A percentile compares a stretch with the other conserved stretches of the same genome.
Evolutionary conservation across 2,797 vertebrate genomes (phyloP).

Genomic region (Chelidonichthys spinosus): DNA sequence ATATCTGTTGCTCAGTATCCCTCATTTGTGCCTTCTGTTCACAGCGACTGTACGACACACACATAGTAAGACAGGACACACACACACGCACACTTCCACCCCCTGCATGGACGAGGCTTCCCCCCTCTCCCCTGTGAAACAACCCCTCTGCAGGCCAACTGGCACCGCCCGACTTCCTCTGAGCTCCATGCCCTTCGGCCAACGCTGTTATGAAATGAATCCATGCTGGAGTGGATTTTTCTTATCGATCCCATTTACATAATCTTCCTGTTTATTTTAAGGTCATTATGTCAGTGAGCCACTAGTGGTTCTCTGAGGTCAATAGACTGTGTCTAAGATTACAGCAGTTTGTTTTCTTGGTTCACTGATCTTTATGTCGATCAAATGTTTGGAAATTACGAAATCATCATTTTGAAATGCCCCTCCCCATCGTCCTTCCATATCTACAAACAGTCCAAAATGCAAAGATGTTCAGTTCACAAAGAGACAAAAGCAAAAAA

Average conservation of each 20-base stretch:
- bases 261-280: slow-evolving; percentile 25
- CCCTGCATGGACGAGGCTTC: slow-evolving; percentile 68
- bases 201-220: slow-evolving; percentile 56
- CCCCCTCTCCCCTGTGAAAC: slow-evolving; percentile 65
- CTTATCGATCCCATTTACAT: slow-evolving; percentile 48
- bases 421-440: neutral
- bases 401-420: neutral
- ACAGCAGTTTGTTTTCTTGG: neutral
- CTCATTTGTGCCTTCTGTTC: slow-evolving; percentile 78
- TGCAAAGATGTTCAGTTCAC: neutral
- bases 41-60: slow-evolving; percentile 40
- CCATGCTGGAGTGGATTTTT: slow-evolving; percentile 23
- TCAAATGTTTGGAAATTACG: neutral
- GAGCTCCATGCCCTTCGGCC: slow-evolving; percentile 41
- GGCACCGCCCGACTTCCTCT: slow-evolving; percentile 72
- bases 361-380: neutral
- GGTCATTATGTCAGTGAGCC: slow-evolving; percentile 31
- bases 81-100: slow-evolving; percentile 43
- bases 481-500: no score
- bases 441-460: neutral
- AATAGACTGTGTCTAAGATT: neutral
- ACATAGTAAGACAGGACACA: slow-evolving; percentile 22
- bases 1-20: slow-evolving; percentile 62
- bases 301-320: neutral
- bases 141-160: slow-evolving; percentile 72